A percentile compares a stretch with the other conserved stretches of the same genome.
These are phyloP conservation scores for Eumeta japonica DNA, from an alignment of 1,140 invertebrate genomes.

Conservation along the genomic window DNA sequence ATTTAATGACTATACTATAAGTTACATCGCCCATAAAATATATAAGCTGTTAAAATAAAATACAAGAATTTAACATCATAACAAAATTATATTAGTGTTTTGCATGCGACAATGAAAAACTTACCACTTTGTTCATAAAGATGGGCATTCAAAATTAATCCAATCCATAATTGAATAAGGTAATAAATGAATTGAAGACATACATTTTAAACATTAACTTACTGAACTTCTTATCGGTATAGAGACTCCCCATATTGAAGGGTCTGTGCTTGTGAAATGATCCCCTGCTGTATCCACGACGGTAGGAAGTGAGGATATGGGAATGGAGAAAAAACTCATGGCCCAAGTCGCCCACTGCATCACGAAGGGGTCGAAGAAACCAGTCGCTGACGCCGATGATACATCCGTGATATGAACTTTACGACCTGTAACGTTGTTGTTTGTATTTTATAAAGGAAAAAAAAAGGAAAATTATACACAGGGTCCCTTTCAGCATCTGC, in stretches of 20 bases:
- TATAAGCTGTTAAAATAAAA: no score
- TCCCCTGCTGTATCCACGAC: slow-evolving; percentile 76
- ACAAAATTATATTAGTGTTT: no score
- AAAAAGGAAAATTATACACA: no score
- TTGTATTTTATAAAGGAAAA: neutral
- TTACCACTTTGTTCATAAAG: no score
- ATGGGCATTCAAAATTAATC: no score
- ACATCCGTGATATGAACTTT: slow-evolving; percentile 79
- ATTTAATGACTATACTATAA: no score
- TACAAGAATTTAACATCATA: no score
- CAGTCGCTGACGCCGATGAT: slow-evolving; percentile 86
- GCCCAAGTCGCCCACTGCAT: slow-evolving; percentile 76
- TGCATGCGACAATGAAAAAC: no score
- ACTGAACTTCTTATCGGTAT: slow-evolving; percentile 80
- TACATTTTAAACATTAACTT: slow-evolving; percentile 44
- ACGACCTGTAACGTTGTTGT: slow-evolving; percentile 46
- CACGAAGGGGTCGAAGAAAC: slow-evolving; percentile 90
- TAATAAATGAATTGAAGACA: no score
- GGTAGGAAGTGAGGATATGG: slow-evolving; percentile 72
- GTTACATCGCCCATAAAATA: no score
- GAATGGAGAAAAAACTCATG: slow-evolving; percentile 70
- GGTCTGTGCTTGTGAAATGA: slow-evolving; percentile 67
- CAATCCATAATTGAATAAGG: no score
- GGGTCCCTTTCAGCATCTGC: no score
- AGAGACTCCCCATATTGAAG: slow-evolving; percentile 69